Percentiles rank a stretch among this genome's conserved stretches.
These are phyloP conservation scores for Dione juno DNA, from an alignment of 2,888 invertebrate species.

Conservation along the genomic window DNA sequence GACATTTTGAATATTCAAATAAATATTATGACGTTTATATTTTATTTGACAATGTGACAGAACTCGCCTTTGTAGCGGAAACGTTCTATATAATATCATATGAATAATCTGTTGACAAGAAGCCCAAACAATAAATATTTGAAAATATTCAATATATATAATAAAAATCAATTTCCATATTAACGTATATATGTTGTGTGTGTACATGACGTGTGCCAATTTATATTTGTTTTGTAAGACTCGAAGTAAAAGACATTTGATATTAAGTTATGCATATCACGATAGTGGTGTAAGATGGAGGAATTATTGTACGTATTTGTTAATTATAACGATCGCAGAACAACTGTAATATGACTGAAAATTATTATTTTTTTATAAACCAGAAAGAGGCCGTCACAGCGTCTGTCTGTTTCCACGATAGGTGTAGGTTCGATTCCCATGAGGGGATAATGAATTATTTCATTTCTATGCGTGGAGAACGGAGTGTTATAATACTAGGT, in stretches of 20 bases:
- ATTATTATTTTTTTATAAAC: not conserved
- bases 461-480: no score
- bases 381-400: not conserved
- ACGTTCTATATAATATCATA: not conserved
- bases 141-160: not conserved
- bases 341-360: not conserved
- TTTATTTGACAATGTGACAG: not conserved
- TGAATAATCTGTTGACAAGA: not conserved
- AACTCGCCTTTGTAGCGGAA: not conserved
- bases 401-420: no score
- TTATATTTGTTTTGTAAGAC: constrained; percentile 14
- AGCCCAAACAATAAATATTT: not conserved
- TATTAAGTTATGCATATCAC: constrained; percentile 35
- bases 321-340: not conserved
- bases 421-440: no score
- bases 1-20: no score
- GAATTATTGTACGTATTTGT: not conserved
- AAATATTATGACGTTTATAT: not conserved
- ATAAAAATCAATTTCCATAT: not conserved
- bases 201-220: constrained; percentile 34
- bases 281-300: constrained; percentile 1
- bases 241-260: constrained; percentile 32
- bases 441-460: no score
- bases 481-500: no score
- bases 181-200: not conserved